phyloP scores from a whole-genome alignment of 1,140 invertebrate genomes.

The Leptonema lineaticorne region DNA sequence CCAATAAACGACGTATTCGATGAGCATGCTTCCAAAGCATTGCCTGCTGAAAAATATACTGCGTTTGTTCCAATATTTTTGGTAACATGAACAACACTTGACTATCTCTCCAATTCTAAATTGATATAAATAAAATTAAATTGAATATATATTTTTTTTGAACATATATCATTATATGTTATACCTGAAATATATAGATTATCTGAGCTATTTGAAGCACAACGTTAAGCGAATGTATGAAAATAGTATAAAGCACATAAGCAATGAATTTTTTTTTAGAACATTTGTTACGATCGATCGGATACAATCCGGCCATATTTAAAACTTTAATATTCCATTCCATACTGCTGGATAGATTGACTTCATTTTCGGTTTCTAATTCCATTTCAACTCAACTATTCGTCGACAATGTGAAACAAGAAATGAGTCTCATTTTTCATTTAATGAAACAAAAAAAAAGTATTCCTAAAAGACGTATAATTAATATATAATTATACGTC shows the following conservation, averaged over 20 bases:
- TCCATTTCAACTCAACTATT: too few relatives aligned
- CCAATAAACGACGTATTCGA: constrained; percentile 9
- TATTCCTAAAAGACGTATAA: too few relatives aligned
- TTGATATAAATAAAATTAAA: too few relatives aligned
- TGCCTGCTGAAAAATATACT: background rate
- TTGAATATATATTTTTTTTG: too few relatives aligned
- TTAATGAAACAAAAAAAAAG: too few relatives aligned
- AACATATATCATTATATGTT: background rate
- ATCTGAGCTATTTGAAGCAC: background rate
- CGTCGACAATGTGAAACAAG: too few relatives aligned
- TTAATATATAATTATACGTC: too few relatives aligned
- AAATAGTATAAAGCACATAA: background rate
- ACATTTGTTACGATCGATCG: constrained; percentile 5
- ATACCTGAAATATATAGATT: constrained; percentile 14
- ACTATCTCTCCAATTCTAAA: background rate
- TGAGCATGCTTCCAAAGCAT: constrained; percentile 22
- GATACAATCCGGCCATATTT: background rate
- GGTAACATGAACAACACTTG: constrained; percentile 11
- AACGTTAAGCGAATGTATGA: constrained; percentile 1
- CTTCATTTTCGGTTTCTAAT: background rate
- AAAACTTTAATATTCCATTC: constrained; percentile 6
- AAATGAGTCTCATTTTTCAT: too few relatives aligned
- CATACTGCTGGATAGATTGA: constrained; percentile 2
- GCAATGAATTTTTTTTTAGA: background rate
- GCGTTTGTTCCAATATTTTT: constrained; percentile 9